Conservation (phyloP, 2,113 vertebrate species). For the Perccottus glenii region DNA sequence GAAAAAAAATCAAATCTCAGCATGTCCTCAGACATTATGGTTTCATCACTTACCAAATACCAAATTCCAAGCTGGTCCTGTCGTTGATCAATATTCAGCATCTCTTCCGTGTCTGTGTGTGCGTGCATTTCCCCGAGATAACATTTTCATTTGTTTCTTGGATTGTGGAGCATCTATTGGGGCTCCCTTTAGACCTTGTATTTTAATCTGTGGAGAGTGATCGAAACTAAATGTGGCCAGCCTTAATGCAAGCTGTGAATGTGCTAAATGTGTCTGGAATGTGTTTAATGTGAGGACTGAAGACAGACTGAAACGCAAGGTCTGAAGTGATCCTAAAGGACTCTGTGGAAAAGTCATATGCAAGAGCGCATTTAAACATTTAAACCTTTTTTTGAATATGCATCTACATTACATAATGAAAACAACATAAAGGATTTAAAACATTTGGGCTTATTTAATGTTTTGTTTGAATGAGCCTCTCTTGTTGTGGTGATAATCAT, state of each 20-base stretch:
- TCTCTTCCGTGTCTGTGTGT: slow-evolving; percentile 13
- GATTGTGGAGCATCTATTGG: not conserved
- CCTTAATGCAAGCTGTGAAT: not conserved
- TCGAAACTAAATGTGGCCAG: not conserved
- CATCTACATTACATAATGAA: too few relatives aligned
- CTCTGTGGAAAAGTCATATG: too few relatives aligned
- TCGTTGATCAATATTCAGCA: slow-evolving; percentile 50
- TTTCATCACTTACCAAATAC: slow-evolving; percentile 33
- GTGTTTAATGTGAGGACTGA: too few relatives aligned
- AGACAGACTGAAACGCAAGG: too few relatives aligned
- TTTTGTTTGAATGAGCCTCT: not conserved
- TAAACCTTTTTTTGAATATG: too few relatives aligned
- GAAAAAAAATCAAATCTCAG: slow-evolving; percentile 44
- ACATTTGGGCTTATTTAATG: too few relatives aligned
- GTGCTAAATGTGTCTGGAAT: not conserved
- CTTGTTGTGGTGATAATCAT: not conserved
- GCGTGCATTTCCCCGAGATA: slow-evolving; percentile 16
- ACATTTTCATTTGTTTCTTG: slow-evolving; percentile 31
- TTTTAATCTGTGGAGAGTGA: not conserved
- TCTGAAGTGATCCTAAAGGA: too few relatives aligned
- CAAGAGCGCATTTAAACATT: too few relatives aligned
- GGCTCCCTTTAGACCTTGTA: not conserved
- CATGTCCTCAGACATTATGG: slow-evolving; percentile 3
- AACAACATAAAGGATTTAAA: too few relatives aligned
- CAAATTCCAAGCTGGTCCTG: slow-evolving; percentile 26